phyloP scores from a whole-genome alignment of 1,140 invertebrate genomes.

The Lutraria rhynchaena region DNA sequence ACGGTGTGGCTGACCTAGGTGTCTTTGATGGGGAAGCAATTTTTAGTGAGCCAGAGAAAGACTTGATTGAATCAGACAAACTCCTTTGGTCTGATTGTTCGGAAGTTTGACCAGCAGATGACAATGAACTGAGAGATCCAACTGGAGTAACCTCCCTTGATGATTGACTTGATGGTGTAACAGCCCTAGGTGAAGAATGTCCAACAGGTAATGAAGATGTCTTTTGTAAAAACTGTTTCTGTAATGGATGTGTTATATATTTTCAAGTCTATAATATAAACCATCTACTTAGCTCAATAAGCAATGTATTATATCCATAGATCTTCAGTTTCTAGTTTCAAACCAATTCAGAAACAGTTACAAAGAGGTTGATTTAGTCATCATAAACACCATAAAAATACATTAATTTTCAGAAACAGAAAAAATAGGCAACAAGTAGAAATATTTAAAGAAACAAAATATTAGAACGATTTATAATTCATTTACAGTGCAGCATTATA shows the following conservation, averaged over 20 bases:
- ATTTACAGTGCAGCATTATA: too few relatives aligned
- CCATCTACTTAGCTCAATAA: too few relatives aligned
- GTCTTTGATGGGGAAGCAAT: background rate
- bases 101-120: background rate
- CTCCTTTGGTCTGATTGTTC: background rate
- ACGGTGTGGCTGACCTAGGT: slow-evolving; percentile 30
- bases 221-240: slow-evolving; percentile 26
- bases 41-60: background rate
- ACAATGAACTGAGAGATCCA: slow-evolving; percentile 9
- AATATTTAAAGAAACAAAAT: too few relatives aligned
- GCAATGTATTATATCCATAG: too few relatives aligned
- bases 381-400: background rate
- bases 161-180: slow-evolving; percentile 14
- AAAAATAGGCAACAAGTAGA: too few relatives aligned
- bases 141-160: slow-evolving; percentile 21
- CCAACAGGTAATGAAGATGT: slow-evolving; percentile 4
- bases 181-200: background rate
- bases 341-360: too few relatives aligned
- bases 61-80: slow-evolving; percentile 2
- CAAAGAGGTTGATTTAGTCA: too few relatives aligned
- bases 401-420: background rate
- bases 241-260: too few relatives aligned
- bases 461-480: too few relatives aligned
- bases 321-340: too few relatives aligned
- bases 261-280: too few relatives aligned